Evolutionary conservation across 2,113 vertebrate species (phyloP).

Genomic region (Hyperopisus bebe): DNA sequence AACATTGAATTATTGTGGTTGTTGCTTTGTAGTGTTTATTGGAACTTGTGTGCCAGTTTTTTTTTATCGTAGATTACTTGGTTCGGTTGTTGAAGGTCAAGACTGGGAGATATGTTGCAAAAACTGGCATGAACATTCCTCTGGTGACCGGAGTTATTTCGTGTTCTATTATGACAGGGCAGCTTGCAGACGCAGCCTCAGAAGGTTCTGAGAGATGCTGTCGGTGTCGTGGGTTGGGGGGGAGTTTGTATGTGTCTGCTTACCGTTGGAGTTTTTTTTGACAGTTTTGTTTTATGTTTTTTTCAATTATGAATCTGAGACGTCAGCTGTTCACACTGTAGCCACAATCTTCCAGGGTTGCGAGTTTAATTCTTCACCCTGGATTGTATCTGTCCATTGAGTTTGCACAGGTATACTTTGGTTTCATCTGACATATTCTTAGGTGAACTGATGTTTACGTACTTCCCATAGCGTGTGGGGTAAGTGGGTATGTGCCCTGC

Average conservation of each 20-base stretch:
- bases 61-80: neutral
- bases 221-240: neutral
- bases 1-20: neutral
- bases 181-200: slow-evolving; percentile 64
- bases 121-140: neutral
- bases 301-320: slow-evolving; percentile 47
- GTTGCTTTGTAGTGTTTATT: neutral
- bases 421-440: neutral
- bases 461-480: neutral
- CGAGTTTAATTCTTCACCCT: neutral
- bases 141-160: neutral
- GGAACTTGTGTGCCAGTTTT: neutral
- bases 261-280: slow-evolving; percentile 3
- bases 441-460: neutral
- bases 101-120: neutral
- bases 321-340: neutral
- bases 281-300: slow-evolving; percentile 24
- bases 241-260: slow-evolving; percentile 22
- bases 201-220: slow-evolving; percentile 67
- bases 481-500: neutral
- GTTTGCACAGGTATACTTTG: neutral
- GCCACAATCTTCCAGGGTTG: neutral
- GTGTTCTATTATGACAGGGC: neutral
- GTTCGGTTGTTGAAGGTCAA: neutral
- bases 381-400: neutral